Evolutionary conservation across 2,888 invertebrate genomes (phyloP).

Genomic region (Fragum sueziense): DNA sequence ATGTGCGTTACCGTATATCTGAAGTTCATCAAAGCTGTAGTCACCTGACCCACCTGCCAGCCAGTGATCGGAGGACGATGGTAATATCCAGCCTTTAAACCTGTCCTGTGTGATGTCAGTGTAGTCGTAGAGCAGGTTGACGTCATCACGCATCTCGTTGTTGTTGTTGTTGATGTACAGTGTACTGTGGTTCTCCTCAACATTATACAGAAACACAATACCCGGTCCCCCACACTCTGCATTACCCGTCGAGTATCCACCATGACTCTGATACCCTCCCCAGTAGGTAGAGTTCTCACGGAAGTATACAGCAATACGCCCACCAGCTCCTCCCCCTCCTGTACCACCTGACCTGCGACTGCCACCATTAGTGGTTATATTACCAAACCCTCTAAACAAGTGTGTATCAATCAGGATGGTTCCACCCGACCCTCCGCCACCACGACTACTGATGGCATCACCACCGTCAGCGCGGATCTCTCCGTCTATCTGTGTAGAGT

Average conservation of each 20-base stretch:
- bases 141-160: conserved; percentile 48
- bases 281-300: conserved; percentile 70
- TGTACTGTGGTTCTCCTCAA: conserved; percentile 67
- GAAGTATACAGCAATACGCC: conserved; percentile 72
- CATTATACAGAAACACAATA: conserved; percentile 71
- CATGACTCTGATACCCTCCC: conserved; percentile 68
- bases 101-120: conserved; percentile 65
- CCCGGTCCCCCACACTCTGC: conserved; percentile 74
- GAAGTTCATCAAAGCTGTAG: conserved; percentile 70
- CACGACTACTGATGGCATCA: conserved; percentile 51
- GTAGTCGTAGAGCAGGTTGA: conserved; percentile 62
- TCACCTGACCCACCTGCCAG: conserved; percentile 61
- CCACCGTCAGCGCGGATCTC: conserved; percentile 67
- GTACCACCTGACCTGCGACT: conserved; percentile 57
- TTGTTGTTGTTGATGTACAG: conserved; percentile 69
- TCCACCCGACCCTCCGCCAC: conserved; percentile 75
- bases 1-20: conserved; percentile 74
- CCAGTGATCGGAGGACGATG: conserved; percentile 64
- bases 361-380: conserved; percentile 73
- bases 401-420: conserved; percentile 66
- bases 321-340: conserved; percentile 68
- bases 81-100: conserved; percentile 75
- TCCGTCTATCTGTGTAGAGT: conserved; percentile 67
- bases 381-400: conserved; percentile 68
- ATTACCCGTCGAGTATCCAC: conserved; percentile 56